Percentiles rank a stretch among this genome's conserved stretches.
Evolutionary conservation across 2,797 vertebrate genomes (phyloP).

Genomic region (Oreochromis grahami): DNA sequence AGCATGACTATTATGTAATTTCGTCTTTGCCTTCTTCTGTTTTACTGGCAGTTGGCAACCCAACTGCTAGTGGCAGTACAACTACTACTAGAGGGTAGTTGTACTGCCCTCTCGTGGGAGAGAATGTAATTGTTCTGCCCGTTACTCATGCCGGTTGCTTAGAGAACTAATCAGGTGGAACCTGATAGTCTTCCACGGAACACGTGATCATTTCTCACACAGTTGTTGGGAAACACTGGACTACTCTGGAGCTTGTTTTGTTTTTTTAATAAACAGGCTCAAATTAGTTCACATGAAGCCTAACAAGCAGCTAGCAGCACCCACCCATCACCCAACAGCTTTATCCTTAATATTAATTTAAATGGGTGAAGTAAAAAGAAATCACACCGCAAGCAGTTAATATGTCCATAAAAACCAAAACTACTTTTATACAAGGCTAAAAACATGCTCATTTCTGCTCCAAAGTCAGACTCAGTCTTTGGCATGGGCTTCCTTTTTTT

Average conservation of each 20-base stretch:
- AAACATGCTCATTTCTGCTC: background rate
- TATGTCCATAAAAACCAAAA: background rate
- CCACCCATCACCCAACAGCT: background rate
- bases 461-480: background rate
- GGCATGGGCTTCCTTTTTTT: background rate
- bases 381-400: background rate
- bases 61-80: background rate
- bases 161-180: background rate
- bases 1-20: background rate
- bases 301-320: background rate
- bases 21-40: background rate
- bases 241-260: too few relatives aligned
- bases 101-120: background rate
- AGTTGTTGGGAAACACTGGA: too few relatives aligned
- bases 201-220: too few relatives aligned
- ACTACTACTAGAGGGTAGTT: rapidly evolving
- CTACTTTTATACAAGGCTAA: background rate
- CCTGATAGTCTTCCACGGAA: background rate
- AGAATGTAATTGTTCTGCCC: rapidly evolving
- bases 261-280: too few relatives aligned
- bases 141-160: background rate
- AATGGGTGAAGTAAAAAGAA: background rate
- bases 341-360: background rate
- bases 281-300: background rate
- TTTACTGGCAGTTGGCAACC: background rate